Conservation (phyloP, 23 tunicate genomes). For the Styela clava region DNA sequence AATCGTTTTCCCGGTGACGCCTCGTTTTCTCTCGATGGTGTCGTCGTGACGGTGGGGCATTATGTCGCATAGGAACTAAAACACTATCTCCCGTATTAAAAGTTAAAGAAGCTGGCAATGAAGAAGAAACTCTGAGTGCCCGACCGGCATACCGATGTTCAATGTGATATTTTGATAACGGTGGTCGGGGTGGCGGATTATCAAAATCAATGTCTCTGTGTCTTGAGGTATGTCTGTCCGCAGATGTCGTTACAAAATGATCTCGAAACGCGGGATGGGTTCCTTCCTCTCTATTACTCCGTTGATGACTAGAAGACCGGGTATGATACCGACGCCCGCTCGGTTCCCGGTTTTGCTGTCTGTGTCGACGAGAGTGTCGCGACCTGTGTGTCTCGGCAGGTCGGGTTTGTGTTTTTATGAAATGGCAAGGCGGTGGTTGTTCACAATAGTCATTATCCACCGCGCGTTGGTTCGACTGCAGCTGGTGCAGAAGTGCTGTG, state of each 20-base stretch:
- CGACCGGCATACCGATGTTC: not conserved
- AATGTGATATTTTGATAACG: constrained; percentile 1
- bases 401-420: constrained; percentile 19
- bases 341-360: constrained; percentile 7
- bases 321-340: constrained; percentile 26
- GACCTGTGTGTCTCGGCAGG: not conserved
- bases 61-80: constrained; percentile 11
- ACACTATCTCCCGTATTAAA: constrained; percentile 7
- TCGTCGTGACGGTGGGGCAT: constrained; percentile 2
- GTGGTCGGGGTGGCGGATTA: constrained; percentile 9
- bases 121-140: constrained; percentile 3
- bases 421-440: constrained; percentile 14
- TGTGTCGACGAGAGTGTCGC: constrained; percentile 5
- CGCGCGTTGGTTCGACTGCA: constrained; percentile 35
- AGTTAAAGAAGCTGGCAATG: constrained; percentile 6
- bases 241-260: not conserved
- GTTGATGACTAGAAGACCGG: not conserved
- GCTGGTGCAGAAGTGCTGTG: not conserved
- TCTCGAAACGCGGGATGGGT: constrained; percentile 8
- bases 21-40: not conserved
- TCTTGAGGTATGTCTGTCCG: constrained; percentile 3
- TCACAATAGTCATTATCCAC: constrained; percentile 74
- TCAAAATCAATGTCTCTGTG: not conserved
- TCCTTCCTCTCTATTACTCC: constrained; percentile 1
- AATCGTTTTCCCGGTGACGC: not conserved